Evolutionary conservation across 2,113 vertebrate genomes (phyloP).

Genomic region (Chrysemys picta): DNA sequence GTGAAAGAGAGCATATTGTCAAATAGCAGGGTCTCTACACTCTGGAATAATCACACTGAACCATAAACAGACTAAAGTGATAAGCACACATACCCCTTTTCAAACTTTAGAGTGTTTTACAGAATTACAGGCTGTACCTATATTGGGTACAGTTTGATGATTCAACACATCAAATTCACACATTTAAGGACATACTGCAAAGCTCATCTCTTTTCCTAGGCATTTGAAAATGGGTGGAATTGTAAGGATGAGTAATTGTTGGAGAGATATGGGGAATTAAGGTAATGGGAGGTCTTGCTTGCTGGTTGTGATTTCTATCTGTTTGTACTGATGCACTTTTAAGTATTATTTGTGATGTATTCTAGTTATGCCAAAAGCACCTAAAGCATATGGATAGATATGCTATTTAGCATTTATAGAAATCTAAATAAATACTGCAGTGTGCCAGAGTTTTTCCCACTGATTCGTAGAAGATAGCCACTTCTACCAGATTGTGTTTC

Average conservation of each 20-base stretch:
- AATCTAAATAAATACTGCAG: conserved; percentile 43
- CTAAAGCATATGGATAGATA: conserved; percentile 1
- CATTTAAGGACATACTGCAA: background rate
- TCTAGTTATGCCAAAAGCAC: background rate
- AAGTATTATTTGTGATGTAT: conserved; percentile 2
- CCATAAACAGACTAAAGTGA: background rate
- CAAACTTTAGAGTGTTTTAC: background rate
- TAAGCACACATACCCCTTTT: fast-evolving
- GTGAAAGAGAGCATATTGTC: background rate
- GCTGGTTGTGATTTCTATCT: background rate
- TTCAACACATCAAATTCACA: background rate
- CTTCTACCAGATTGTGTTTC: conserved; percentile 61
- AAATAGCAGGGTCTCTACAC: fast-evolving
- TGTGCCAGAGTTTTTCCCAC: conserved; percentile 46
- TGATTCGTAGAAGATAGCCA: conserved; percentile 45
- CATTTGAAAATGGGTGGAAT: background rate
- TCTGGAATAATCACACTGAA: background rate
- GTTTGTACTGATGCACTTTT: background rate
- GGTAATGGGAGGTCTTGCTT: background rate
- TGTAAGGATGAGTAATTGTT: background rate
- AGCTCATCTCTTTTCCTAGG: background rate
- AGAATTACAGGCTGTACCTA: background rate
- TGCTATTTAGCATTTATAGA: conserved; percentile 2
- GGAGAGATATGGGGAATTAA: background rate
- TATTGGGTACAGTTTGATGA: background rate